Evolutionary conservation across 2,797 vertebrate species (phyloP).

Genomic region (Sebastes hopkinsi): DNA sequence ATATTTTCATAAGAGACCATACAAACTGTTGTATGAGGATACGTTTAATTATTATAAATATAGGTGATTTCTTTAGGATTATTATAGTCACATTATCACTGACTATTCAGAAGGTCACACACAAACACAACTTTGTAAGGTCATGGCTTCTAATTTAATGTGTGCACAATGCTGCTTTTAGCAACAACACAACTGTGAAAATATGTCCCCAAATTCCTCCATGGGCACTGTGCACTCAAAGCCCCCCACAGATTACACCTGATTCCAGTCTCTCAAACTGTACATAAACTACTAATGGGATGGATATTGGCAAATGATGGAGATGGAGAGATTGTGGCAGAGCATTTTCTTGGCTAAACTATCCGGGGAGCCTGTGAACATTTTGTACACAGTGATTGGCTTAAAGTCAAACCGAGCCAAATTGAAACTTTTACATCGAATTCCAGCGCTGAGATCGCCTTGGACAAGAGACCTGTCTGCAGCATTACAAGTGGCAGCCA

Average conservation of each 20-base stretch:
- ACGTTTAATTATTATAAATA: too few relatives aligned
- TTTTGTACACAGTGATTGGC: constrained; percentile 34
- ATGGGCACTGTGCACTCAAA: neutral
- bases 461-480: constrained; percentile 29
- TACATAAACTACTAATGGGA: neutral
- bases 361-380: neutral
- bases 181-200: neutral
- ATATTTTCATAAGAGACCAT: too few relatives aligned
- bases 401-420: constrained; percentile 33
- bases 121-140: neutral
- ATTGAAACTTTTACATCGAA: constrained; percentile 29
- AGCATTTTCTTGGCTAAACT: constrained; percentile 5
- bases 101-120: neutral
- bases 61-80: neutral
- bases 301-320: neutral
- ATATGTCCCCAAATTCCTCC: neutral
- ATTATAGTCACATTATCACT: neutral
- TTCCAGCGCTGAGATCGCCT: constrained; percentile 2
- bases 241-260: neutral
- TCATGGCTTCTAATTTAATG: neutral
- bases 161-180: neutral
- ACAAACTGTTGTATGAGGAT: too few relatives aligned
- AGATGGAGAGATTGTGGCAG: neutral
- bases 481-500: constrained; percentile 39
- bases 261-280: neutral